These are phyloP conservation scores for Siniperca knerii DNA, from an alignment of 2,113 vertebrate species.

Conservation along the genomic window DNA sequence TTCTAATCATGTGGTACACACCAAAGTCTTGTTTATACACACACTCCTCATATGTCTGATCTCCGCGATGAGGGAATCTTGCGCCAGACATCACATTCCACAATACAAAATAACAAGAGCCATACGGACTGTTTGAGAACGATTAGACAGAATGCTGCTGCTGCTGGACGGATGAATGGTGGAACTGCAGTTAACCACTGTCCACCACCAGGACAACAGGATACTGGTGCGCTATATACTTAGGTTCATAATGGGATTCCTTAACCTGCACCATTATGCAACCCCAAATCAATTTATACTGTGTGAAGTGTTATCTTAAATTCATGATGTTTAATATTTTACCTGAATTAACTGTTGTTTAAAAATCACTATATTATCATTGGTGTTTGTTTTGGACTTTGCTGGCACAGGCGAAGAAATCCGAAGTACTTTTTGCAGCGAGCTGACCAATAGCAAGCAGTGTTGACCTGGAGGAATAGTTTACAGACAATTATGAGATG, in stretches of 20 bases:
- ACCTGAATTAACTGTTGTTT: not conserved
- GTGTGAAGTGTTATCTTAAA: not conserved
- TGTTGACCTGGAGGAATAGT: no score
- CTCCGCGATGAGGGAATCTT: slow-evolving; percentile 35
- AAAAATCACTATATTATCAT: not conserved
- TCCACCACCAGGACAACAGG: not conserved
- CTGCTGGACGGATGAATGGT: slow-evolving; percentile 37
- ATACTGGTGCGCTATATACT: not conserved
- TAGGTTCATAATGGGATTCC: not conserved
- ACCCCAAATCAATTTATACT: not conserved
- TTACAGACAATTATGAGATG: no score
- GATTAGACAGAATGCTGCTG: slow-evolving; percentile 27
- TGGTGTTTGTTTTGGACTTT: no score
- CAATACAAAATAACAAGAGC: slow-evolving; percentile 33
- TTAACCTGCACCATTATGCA: not conserved
- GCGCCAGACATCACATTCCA: slow-evolving; percentile 35
- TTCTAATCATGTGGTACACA: slow-evolving; percentile 51
- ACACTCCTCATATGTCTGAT: slow-evolving; percentile 32
- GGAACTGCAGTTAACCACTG: slow-evolving; percentile 24
- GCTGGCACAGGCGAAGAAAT: no score
- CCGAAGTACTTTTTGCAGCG: no score
- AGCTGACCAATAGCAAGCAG: no score
- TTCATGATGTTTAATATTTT: not conserved
- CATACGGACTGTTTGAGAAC: not conserved
- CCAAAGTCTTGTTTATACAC: slow-evolving; percentile 50